Conservation (phyloP, 1,140 invertebrate species). For the Atta texana region DNA sequence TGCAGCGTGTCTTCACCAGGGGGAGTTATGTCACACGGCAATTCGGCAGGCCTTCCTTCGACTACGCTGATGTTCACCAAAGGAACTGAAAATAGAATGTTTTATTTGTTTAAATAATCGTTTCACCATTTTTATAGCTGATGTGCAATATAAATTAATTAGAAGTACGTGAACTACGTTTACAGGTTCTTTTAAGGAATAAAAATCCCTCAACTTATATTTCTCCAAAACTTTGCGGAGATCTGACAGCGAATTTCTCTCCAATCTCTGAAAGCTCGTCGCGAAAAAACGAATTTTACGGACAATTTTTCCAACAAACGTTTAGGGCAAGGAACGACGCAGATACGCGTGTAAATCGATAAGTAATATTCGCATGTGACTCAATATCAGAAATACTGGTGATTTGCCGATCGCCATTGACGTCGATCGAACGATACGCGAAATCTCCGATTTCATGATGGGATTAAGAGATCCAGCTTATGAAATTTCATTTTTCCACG, state of each 20-base stretch:
- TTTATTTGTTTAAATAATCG: neutral
- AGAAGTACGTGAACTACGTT: neutral
- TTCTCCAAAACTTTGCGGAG: neutral
- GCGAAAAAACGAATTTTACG: constrained; percentile 36
- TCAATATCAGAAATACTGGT: constrained; percentile 55
- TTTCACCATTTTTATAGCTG: neutral
- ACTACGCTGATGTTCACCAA: constrained; percentile 92
- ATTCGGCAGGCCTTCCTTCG: constrained; percentile 92
- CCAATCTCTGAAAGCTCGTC: neutral
- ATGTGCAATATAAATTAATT: neutral
- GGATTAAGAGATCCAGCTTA: constrained; percentile 74
- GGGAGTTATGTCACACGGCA: constrained; percentile 94
- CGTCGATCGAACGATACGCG: constrained; percentile 46
- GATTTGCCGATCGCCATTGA: neutral
- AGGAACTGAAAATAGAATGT: constrained; percentile 86
- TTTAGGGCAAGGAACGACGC: constrained; percentile 14
- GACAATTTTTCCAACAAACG: constrained; percentile 3
- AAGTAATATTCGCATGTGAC: constrained; percentile 1
- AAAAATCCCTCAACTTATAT: neutral
- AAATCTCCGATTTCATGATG: constrained; percentile 44
- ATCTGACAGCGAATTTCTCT: neutral
- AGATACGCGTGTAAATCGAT: constrained; percentile 39
- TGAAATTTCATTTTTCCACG: constrained; percentile 64
- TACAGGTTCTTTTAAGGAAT: neutral
- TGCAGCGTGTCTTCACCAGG: constrained; percentile 93